phyloP scores from a whole-genome alignment of 2,797 vertebrate species.

The Scyliorhinus canicula region DNA sequence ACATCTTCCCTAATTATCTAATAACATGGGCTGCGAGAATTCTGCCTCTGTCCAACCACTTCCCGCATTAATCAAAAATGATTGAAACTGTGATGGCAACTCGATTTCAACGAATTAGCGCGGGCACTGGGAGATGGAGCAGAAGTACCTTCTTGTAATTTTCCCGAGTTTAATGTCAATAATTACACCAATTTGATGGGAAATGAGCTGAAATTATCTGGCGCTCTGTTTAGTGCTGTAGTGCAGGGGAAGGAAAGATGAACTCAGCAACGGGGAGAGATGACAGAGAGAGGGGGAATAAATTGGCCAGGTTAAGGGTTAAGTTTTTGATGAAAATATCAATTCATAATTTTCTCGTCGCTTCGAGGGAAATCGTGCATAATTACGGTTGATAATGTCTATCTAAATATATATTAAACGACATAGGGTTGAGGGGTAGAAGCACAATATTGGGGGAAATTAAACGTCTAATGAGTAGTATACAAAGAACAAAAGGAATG shows the following conservation, averaged over 20 bases:
- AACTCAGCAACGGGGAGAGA: no score
- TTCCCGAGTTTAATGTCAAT: constrained; percentile 90
- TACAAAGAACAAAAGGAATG: background rate
- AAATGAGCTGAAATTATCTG: constrained; percentile 71
- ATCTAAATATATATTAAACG: background rate
- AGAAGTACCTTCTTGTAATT: constrained; percentile 86
- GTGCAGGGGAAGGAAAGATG: background rate
- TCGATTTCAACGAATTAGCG: constrained; percentile 95
- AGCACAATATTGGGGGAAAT: background rate
- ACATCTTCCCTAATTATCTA: constrained; percentile 94
- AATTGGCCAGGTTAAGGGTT: background rate
- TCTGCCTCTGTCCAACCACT: constrained; percentile 91
- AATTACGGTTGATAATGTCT: background rate
- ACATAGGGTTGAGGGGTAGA: background rate
- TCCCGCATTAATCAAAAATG: constrained; percentile 82
- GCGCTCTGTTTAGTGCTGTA: background rate
- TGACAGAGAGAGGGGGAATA: background rate
- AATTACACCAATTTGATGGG: constrained; percentile 91
- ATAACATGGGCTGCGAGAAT: constrained; percentile 94
- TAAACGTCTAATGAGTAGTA: background rate
- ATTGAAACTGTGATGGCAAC: constrained; percentile 98
- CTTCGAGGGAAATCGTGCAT: background rate
- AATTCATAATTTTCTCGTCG: constrained; percentile 21
- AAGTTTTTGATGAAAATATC: constrained; percentile 18
- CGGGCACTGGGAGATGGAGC: constrained; percentile 82